phyloP scores from a whole-genome alignment of 2,888 invertebrate genomes.

The Embidobia sp. region DNA sequence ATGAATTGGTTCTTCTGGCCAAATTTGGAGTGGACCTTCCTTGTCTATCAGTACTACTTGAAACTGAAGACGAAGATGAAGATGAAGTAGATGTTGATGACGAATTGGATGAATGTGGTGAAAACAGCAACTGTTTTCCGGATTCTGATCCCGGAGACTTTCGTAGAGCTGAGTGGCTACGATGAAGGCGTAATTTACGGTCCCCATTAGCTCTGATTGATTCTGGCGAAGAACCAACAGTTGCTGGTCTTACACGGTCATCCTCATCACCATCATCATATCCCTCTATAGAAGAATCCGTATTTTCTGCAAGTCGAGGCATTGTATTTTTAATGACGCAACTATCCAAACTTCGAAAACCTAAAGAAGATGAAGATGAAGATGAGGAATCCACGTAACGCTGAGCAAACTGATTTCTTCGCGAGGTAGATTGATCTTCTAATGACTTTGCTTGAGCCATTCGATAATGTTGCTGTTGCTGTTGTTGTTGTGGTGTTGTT shows the following conservation, averaged over 20 bases:
- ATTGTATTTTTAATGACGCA: constrained; percentile 81
- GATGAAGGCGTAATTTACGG: constrained; percentile 70
- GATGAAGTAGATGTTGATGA: constrained; percentile 71
- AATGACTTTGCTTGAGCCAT: constrained; percentile 83
- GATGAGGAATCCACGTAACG: constrained; percentile 83
- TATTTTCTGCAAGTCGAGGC: constrained; percentile 83
- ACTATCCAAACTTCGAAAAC: constrained; percentile 86
- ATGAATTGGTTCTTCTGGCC: constrained; percentile 71
- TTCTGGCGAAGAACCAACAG: constrained; percentile 77
- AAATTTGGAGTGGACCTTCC: constrained; percentile 76
- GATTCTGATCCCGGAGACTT: constrained; percentile 79
- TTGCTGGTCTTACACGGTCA: constrained; percentile 79
- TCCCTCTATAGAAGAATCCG: constrained; percentile 84
- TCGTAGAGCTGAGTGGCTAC: constrained; percentile 72
- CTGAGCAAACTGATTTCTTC: constrained; percentile 84
- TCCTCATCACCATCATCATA: constrained; percentile 83
- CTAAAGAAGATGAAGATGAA: constrained; percentile 84
- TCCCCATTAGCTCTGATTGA: constrained; percentile 74
- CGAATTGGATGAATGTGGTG: constrained; percentile 69
- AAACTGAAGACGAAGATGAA: constrained; percentile 75
- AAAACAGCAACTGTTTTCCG: constrained; percentile 74
- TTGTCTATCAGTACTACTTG: constrained; percentile 74
- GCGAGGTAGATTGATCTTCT: constrained; percentile 83
- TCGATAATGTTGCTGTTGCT: constrained; percentile 73
- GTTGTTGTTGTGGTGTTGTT: constrained; percentile 57